phyloP scores from a whole-genome alignment of 2,888 invertebrate genomes.

The Andrena bucephala region DNA sequence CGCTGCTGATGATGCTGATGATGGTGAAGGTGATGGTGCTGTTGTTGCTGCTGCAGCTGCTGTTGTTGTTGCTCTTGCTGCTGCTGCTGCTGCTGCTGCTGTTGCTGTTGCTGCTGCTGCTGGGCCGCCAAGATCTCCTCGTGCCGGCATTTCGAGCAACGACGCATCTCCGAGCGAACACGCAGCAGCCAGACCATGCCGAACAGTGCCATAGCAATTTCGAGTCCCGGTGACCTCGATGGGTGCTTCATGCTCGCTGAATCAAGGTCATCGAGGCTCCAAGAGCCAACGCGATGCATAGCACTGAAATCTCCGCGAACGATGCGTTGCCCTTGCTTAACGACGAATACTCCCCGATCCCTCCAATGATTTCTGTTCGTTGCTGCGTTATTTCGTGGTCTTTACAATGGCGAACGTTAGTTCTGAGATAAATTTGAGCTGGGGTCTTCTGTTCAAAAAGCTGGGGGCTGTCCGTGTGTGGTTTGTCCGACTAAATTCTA shows the following conservation, averaged over 20 bases:
- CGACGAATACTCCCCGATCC: neutral
- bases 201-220: constrained; percentile 92
- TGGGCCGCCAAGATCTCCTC: constrained; percentile 84
- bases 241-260: constrained; percentile 84
- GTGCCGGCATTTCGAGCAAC: constrained; percentile 90
- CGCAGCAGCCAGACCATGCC: constrained; percentile 94
- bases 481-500: neutral
- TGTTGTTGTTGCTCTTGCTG: constrained; percentile 76
- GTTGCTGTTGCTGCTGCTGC: constrained; percentile 79
- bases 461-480: neutral
- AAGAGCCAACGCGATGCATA: constrained; percentile 81
- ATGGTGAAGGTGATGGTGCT: constrained; percentile 77
- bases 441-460: neutral
- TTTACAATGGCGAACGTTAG: neutral
- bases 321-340: constrained; percentile 14
- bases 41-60: constrained; percentile 78
- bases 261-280: constrained; percentile 82
- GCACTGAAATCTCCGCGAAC: constrained; percentile 62
- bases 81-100: constrained; percentile 79
- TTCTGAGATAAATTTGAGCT: neutral
- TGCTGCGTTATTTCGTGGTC: neutral
- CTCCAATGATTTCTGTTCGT: neutral
- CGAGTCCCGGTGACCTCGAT: constrained; percentile 80
- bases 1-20: constrained; percentile 78
- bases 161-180: constrained; percentile 92